Evolutionary conservation across 2,797 vertebrate species (phyloP).

Genomic region (Pitangus sulphuratus): DNA sequence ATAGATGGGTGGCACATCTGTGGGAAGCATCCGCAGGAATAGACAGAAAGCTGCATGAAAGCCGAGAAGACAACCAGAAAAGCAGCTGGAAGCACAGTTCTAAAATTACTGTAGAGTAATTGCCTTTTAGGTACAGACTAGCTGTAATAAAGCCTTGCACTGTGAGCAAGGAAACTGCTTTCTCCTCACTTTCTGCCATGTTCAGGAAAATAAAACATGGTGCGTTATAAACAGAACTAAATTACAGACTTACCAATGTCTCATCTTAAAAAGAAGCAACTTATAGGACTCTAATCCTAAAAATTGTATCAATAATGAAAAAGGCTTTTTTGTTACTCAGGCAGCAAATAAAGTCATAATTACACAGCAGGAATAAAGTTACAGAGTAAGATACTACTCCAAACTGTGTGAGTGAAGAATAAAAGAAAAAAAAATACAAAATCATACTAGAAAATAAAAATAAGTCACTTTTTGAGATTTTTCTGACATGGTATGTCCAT

Average conservation of each 20-base stretch:
- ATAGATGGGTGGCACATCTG: background rate
- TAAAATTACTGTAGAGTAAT: background rate
- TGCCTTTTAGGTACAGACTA: slow-evolving; percentile 11
- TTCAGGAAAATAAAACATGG: background rate
- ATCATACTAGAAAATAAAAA: background rate
- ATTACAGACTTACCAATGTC: background rate
- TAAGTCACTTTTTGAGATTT: background rate
- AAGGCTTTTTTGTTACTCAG: background rate
- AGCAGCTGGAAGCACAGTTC: slow-evolving; percentile 33
- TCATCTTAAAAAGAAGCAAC: background rate
- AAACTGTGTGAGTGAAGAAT: background rate
- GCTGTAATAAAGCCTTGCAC: slow-evolving; percentile 11
- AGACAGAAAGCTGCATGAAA: slow-evolving; percentile 20
- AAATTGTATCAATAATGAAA: background rate
- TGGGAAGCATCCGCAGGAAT: background rate
- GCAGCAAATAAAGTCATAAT: background rate
- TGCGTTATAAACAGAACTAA: background rate
- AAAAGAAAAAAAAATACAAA: no score
- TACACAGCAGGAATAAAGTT: background rate
- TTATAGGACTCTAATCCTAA: background rate
- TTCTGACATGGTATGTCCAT: background rate
- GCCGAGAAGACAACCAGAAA: slow-evolving; percentile 2
- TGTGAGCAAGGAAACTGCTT: slow-evolving; percentile 2
- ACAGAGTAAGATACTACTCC: background rate
- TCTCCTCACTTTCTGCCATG: background rate